Evolutionary conservation across 1,140 invertebrate genomes (phyloP), one percentile per base, ranked within the genome.

Genomic region (Leptinotarsa lineolata): DNA sequence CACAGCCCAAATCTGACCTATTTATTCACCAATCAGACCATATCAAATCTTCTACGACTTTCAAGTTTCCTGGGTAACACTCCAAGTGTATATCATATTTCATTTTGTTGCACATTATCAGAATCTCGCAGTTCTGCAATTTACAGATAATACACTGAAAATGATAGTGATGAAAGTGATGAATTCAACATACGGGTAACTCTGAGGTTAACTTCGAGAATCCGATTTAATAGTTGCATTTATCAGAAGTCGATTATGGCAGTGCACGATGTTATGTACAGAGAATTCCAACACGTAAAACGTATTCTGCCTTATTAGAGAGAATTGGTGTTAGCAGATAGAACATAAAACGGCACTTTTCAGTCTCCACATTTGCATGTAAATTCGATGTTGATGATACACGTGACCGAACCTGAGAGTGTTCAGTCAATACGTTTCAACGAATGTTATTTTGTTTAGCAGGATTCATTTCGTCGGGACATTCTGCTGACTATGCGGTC

Each of bases 311-410:
- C 46, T 68, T 54, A 46, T 54, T 20, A 68, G 66, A 46, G 30
- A 8, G 66, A 68, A 68, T 68, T 18, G 66, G 44, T 68, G 67
- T 68, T 68, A 66, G 64, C 22, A 66, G 64, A 66, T 66, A 66
- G 21, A 68, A 68, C 45, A 68, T 54, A 44, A 68, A 54, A 58
- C 67, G 67, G 46, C 44, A 46, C 30, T 66, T 54, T 13, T 54
- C 48, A 13, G 16, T 54, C 15, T 54, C 48, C 13, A 54, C 48
- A 18, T 54, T 54, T 54, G n/a, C 48, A 54, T 18, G 48, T 54
- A 54, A 54, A 54, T 39, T 39, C 30, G 30, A 39, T 39, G 30
- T 39, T 39, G 30, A 39, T 39, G 30, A 39, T 54, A 54, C 48
- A 54, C 48, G 15, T 18, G 48, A 18, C 16, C 48, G 48, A 18